Evolutionary conservation across 2,797 vertebrate species (phyloP).

Genomic region (Sebastes taczanowskii): DNA sequence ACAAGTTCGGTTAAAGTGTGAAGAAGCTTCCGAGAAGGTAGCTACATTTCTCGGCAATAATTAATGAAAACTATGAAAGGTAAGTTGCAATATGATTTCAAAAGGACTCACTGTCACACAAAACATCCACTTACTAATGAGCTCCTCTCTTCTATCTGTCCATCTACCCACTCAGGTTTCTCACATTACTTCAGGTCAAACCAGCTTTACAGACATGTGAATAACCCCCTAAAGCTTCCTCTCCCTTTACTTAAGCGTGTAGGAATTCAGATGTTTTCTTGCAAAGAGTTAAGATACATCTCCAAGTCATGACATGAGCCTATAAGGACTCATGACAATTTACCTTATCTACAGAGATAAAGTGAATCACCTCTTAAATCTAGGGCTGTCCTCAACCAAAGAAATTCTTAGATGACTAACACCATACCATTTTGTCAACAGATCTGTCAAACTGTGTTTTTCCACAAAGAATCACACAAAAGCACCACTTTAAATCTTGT

Average conservation of each 20-base stretch:
- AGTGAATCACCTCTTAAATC: background rate
- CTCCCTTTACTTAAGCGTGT: background rate
- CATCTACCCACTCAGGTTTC: background rate
- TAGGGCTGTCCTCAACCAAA: background rate
- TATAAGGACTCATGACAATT: background rate
- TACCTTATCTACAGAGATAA: background rate
- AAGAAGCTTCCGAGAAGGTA: background rate
- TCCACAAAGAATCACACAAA: no score
- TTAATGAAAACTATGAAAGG: background rate
- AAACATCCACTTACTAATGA: background rate
- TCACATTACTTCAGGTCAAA: background rate
- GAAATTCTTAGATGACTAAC: background rate
- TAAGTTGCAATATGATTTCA: background rate
- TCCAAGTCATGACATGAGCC: background rate
- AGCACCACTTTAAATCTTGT: no score
- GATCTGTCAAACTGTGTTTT: background rate
- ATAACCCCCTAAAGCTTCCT: background rate
- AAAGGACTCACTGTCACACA: background rate
- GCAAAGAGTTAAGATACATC: background rate
- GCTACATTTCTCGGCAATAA: background rate
- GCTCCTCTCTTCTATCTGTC: background rate
- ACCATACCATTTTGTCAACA: background rate
- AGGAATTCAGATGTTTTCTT: background rate
- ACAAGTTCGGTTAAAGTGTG: background rate
- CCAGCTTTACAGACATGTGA: background rate